phyloP scores from a whole-genome alignment of 1,140 invertebrate genomes.

The Bombus difficillimus region DNA sequence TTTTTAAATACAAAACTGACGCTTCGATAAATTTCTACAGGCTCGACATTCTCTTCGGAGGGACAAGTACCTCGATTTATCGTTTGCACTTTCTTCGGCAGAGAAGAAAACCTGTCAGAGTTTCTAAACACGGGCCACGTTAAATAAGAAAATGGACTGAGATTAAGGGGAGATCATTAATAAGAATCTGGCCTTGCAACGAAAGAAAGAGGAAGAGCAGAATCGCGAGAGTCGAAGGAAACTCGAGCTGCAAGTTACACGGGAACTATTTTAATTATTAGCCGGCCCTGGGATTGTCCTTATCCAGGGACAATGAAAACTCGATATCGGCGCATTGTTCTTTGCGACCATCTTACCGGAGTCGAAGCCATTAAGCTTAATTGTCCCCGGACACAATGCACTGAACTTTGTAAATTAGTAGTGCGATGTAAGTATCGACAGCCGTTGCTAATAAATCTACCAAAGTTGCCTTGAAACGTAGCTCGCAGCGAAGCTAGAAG shows the following conservation, averaged over 20 bases:
- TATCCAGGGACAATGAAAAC: conserved; percentile 27
- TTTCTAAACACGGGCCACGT: not conserved
- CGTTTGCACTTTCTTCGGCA: too few relatives aligned
- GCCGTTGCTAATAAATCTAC: conserved; percentile 39
- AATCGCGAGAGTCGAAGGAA: conserved; percentile 19
- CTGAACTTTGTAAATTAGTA: conserved; percentile 49
- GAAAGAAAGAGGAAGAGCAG: not conserved
- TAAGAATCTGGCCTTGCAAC: conserved; percentile 21
- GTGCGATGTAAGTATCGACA: conserved; percentile 41
- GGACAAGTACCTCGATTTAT: not conserved
- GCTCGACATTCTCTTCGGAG: not conserved
- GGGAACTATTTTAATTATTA: conserved; percentile 63
- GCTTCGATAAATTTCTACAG: not conserved
- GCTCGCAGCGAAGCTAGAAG: too few relatives aligned
- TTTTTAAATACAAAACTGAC: too few relatives aligned
- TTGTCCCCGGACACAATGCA: conserved; percentile 43
- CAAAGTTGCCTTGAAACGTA: conserved; percentile 20
- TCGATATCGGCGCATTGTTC: conserved; percentile 48
- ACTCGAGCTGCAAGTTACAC: conserved; percentile 40
- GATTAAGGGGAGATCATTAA: conserved; percentile 40
- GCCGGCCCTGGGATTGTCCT: conserved; percentile 25
- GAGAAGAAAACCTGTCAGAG: not conserved
- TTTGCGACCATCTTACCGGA: conserved; percentile 14
- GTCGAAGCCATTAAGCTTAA: conserved; percentile 39
- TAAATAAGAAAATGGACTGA: conserved; percentile 9